phyloP scores from a whole-genome alignment of 2,888 invertebrate species.

The Callimorpha dominula region DNA sequence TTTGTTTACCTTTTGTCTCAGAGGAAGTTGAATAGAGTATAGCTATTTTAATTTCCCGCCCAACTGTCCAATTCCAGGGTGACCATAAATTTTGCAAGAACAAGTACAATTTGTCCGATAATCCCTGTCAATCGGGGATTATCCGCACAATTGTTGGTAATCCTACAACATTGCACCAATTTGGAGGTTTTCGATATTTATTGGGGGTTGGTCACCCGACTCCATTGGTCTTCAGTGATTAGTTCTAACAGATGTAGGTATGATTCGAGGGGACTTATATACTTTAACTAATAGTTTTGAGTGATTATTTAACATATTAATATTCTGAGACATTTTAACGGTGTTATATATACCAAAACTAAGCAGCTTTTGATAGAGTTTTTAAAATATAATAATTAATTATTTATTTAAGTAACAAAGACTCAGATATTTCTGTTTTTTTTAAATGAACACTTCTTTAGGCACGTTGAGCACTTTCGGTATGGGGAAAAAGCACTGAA shows the following conservation, averaged over 20 bases:
- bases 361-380: background rate
- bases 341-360: background rate
- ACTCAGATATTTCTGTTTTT: background rate
- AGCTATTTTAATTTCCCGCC: conserved; percentile 18
- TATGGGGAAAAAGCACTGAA: too few relatives aligned
- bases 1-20: too few relatives aligned
- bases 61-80: conserved; percentile 39
- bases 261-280: conserved; percentile 15
- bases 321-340: background rate
- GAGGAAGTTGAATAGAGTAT: too few relatives aligned
- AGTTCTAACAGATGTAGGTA: conserved; percentile 31
- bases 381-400: too few relatives aligned
- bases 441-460: too few relatives aligned
- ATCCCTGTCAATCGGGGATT: conserved; percentile 74
- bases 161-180: conserved; percentile 62
- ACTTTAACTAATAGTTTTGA: background rate
- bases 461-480: too few relatives aligned
- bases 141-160: conserved; percentile 68
- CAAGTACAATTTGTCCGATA: conserved; percentile 62
- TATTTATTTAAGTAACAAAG: background rate
- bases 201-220: conserved; percentile 59
- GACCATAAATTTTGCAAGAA: conserved; percentile 62
- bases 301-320: background rate
- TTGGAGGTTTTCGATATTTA: conserved; percentile 61
- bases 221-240: conserved; percentile 49